Base-by-base conservation (phyloP, 2,113 vertebrate species). In the Semicossyphus pulcher region DNA sequence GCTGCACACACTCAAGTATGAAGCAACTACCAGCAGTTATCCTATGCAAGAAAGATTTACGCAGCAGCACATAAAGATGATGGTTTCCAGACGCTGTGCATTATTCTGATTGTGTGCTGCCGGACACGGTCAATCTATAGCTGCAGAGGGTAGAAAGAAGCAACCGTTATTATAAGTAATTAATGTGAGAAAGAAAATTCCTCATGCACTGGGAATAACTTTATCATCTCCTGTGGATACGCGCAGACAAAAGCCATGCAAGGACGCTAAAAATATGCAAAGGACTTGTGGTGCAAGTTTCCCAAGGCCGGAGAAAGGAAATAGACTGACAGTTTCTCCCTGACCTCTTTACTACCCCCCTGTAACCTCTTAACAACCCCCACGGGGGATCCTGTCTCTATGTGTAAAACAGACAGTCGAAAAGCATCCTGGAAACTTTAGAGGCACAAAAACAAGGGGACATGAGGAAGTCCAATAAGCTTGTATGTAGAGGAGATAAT, bases 281-380 rank as follows among this genome's bases (percentile, higher is more conserved):
- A 87, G 80, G 84, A 91, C 88, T 91, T 91, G 88, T 84, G 90
- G 89, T 91, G 84, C 85, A 90, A 44, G 86, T 92, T 94, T 94
- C 92, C 91, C 93, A 94, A 94, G 93, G 92, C 90, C 89, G 87
- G 91, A 80, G 86, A 92, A 91, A 93, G 93, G 93, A 94, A 94
- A 93, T 93, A 92, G 91, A 92, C 86, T 84, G 84, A 89, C 91
- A 93, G 89, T 92, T 92, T 93, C 91, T 92, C 93, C 87, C 85
- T 93, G 93, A 93, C 91, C 94, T 62, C 72, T 84, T 88, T 83
- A 87, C 83, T 84, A 86, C 77, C 88, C 88, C 90, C 74, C 70
- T 78, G 88, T 91, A 92, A 91, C 92, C 92, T 85, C 85, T 62
- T 75, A 92, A 93, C 87, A 89, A 86, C 89, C 89, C 92, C 91